These are phyloP conservation scores for Ptilodon capucinus DNA, from an alignment of 2,888 invertebrate genomes.

Conservation along the genomic window DNA sequence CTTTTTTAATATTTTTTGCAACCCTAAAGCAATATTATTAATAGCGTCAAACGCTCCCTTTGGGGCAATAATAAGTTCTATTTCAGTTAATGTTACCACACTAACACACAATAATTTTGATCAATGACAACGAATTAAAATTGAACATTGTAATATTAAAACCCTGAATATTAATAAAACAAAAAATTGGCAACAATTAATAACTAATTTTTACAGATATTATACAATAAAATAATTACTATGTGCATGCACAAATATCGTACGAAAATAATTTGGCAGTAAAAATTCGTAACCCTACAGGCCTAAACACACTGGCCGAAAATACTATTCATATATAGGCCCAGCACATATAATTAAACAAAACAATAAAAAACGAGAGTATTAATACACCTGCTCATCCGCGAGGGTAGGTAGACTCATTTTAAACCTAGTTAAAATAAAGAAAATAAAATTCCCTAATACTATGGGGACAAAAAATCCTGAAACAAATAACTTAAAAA, in stretches of 20 bases:
- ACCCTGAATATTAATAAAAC: slow-evolving; percentile 80
- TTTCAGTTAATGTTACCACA: slow-evolving; percentile 79
- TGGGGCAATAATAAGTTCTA: slow-evolving; percentile 78
- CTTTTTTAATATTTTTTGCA: slow-evolving; percentile 79
- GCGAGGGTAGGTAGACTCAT: slow-evolving; percentile 73
- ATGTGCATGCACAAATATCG: slow-evolving; percentile 82
- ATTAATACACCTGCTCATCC: slow-evolving; percentile 75
- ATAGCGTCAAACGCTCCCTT: slow-evolving; percentile 82
- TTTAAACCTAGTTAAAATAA: slow-evolving; percentile 77
- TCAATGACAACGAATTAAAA: slow-evolving; percentile 80
- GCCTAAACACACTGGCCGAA: slow-evolving; percentile 79
- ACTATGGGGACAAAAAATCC: slow-evolving; percentile 82
- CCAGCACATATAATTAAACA: slow-evolving; percentile 76
- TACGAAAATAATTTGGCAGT: slow-evolving; percentile 83
- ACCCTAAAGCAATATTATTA: slow-evolving; percentile 80
- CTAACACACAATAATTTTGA: slow-evolving; percentile 82
- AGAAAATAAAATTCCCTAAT: slow-evolving; percentile 82
- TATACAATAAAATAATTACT: slow-evolving; percentile 81
- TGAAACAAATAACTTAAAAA: slow-evolving; percentile 82
- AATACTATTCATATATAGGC: slow-evolving; percentile 81
- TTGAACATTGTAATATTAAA: slow-evolving; percentile 78
- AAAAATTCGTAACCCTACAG: slow-evolving; percentile 81
- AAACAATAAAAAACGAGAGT: slow-evolving; percentile 80
- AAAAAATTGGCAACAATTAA: slow-evolving; percentile 81
- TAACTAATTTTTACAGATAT: slow-evolving; percentile 78